Evolutionary conservation across 2,113 vertebrate species (phyloP).

Genomic region (Cyanoliseus patagonus): DNA sequence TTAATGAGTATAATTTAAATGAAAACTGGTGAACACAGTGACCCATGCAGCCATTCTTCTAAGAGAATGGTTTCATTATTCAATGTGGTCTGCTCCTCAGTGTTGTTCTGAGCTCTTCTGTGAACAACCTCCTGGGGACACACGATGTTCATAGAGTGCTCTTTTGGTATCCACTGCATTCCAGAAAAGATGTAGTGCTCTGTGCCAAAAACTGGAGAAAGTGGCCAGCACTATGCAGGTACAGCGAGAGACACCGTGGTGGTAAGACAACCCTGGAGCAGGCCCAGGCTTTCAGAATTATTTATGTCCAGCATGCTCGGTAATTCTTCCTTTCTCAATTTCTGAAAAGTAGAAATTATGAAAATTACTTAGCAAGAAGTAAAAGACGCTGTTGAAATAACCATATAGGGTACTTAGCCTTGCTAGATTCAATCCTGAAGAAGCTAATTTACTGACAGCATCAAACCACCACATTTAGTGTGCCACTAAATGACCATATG

Average conservation of each 20-base stretch:
- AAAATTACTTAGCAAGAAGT: neutral
- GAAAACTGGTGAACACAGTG: neutral
- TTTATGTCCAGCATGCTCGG: neutral
- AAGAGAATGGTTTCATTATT: neutral
- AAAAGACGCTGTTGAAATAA: neutral
- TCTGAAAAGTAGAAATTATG: neutral
- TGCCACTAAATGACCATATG: neutral
- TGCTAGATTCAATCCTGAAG: neutral
- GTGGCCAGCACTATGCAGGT: neutral
- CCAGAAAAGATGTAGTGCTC: neutral
- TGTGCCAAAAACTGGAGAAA: neutral
- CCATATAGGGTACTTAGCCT: neutral
- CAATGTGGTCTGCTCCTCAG: neutral
- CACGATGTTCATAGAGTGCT: neutral
- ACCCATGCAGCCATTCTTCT: neutral
- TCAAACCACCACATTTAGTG: neutral
- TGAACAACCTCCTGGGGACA: neutral
- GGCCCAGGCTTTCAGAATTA: neutral
- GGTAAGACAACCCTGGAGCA: neutral
- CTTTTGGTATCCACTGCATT: neutral
- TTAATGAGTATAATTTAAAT: neutral
- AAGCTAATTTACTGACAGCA: neutral
- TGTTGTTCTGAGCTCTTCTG: neutral
- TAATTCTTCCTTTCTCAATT: neutral
- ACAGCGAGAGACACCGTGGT: rapidly evolving